Evolutionary conservation across 2,113 vertebrate genomes (phyloP).

Genomic region (Pygoscelis antarcticus): DNA sequence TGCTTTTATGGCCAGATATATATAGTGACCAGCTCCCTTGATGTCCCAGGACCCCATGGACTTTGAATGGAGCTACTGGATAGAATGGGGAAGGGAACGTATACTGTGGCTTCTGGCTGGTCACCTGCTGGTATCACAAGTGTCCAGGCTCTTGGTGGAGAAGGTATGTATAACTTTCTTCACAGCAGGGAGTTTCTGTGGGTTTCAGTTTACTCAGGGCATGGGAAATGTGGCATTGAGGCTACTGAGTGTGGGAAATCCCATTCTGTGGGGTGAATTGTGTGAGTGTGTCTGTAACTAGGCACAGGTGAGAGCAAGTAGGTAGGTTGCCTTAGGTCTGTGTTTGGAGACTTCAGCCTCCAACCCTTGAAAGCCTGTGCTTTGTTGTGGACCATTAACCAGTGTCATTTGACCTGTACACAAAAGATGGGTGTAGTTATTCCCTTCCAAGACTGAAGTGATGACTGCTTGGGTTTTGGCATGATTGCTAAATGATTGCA

Average conservation of each 20-base stretch:
- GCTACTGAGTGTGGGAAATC: neutral
- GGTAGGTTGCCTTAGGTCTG: neutral
- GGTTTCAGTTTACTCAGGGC: neutral
- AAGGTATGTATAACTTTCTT: conserved; percentile 75
- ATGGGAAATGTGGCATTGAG: neutral
- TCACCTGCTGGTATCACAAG: conserved; percentile 82
- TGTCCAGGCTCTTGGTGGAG: conserved; percentile 71
- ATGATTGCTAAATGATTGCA: neutral
- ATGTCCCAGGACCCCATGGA: conserved; percentile 85
- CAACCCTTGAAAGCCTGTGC: neutral
- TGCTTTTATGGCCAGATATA: neutral
- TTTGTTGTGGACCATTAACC: neutral
- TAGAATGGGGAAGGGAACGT: conserved; percentile 84
- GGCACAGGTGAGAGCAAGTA: neutral
- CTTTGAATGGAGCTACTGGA: conserved; percentile 98
- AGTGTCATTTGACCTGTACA: neutral
- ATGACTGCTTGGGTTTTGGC: neutral
- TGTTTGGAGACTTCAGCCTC: neutral
- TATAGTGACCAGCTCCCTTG: neutral
- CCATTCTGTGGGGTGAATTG: neutral
- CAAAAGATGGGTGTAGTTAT: neutral
- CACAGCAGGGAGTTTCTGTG: neutral
- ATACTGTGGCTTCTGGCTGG: conserved; percentile 86
- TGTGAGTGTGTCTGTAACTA: neutral
- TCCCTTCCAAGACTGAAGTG: neutral